phyloP scores from a whole-genome alignment of 2,797 vertebrate species.

The Alauda arvensis region DNA sequence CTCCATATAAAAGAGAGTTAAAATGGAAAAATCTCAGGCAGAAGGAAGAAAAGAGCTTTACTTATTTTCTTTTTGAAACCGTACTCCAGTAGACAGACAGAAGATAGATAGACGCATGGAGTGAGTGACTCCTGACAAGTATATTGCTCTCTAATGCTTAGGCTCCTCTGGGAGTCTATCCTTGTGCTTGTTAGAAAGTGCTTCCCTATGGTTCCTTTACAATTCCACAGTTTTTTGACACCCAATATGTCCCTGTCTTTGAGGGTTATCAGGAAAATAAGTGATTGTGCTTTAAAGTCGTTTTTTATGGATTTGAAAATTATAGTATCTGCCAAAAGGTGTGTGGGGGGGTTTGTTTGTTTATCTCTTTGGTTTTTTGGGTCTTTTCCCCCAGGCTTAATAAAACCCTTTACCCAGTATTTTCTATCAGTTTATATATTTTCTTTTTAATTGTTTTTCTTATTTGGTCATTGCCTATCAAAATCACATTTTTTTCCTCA shows the following conservation, averaged over 20 bases:
- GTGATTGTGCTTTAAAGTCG: accelerated
- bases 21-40: not conserved
- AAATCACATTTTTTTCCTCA: not conserved
- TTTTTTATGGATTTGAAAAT: not conserved
- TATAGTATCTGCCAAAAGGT: not conserved
- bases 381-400: not conserved
- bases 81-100: not conserved
- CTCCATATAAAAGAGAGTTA: not conserved
- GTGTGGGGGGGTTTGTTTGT: not conserved
- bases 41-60: not conserved
- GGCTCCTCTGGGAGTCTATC: not conserved
- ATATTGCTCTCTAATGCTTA: not conserved
- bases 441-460: not conserved
- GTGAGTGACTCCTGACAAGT: not conserved
- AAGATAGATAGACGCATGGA: not conserved
- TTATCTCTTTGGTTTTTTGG: not conserved
- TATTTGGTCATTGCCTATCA: not conserved
- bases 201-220: not conserved
- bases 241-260: not conserved
- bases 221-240: not conserved
- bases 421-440: not conserved
- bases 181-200: not conserved
- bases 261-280: not conserved
- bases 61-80: not conserved
- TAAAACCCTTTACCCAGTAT: not conserved